These are phyloP conservation scores for Micropoecilia bifurca DNA, from an alignment of 2,797 vertebrate species.

Conservation along the genomic window DNA sequence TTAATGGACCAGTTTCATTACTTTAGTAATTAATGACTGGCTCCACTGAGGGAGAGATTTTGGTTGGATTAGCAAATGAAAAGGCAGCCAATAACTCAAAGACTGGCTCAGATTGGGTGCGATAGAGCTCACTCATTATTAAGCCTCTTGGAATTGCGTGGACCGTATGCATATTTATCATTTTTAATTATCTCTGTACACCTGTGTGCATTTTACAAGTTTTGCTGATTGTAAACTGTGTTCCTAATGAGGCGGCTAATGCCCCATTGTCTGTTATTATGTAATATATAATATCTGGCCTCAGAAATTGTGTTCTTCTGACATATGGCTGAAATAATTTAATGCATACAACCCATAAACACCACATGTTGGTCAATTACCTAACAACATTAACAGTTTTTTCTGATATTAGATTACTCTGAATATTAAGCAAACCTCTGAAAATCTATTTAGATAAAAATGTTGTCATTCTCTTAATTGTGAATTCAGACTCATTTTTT, in stretches of 20 bases:
- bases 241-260: neutral
- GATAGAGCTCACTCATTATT: slow-evolving; percentile 19
- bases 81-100: slow-evolving; percentile 35
- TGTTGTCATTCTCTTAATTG: neutral
- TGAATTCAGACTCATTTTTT: slow-evolving; percentile 16
- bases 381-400: neutral
- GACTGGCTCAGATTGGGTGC: slow-evolving; percentile 28
- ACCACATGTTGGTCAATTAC: neutral
- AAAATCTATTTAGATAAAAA: neutral
- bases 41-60: slow-evolving; percentile 26
- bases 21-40: slow-evolving; percentile 42
- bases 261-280: neutral
- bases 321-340: neutral
- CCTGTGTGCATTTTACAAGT: slow-evolving; percentile 12
- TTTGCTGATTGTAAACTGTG: neutral
- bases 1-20: slow-evolving; percentile 50
- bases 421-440: neutral
- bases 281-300: neutral
- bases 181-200: slow-evolving; percentile 19
- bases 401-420: neutral
- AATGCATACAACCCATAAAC: no score
- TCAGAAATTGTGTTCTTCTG: slow-evolving; percentile 1
- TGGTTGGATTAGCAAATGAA: slow-evolving; percentile 39
- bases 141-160: slow-evolving; percentile 15
- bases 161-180: slow-evolving; percentile 37